Conservation (phyloP, 1,140 invertebrate species). For the Choristoneura fumiferana region DNA sequence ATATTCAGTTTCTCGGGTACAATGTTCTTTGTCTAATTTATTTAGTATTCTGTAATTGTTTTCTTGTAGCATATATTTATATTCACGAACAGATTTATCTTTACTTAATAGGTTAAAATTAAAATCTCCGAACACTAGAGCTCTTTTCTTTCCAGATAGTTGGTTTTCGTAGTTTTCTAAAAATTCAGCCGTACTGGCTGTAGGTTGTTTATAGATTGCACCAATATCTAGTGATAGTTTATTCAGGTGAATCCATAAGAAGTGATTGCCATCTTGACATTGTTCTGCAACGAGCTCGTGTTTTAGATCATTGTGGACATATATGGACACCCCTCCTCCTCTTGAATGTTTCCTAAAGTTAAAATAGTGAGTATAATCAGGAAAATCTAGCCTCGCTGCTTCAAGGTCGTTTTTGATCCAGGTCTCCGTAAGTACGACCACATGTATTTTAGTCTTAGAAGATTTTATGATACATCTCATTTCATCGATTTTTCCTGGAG, state of each 20-base stretch:
- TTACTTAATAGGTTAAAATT: not conserved
- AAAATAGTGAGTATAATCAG: slow-evolving; percentile 24
- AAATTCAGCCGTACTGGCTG: not conserved
- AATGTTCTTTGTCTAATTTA: not conserved
- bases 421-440: slow-evolving; percentile 25
- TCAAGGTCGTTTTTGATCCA: slow-evolving; percentile 23
- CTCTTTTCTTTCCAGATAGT: not conserved
- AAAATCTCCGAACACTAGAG: not conserved
- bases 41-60: not conserved
- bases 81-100: not conserved
- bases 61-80: not conserved
- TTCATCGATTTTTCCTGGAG: not conserved
- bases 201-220: not conserved
- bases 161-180: not conserved
- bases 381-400: slow-evolving; percentile 8
- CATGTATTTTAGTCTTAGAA: slow-evolving; percentile 11
- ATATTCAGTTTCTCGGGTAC: not conserved
- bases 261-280: not conserved
- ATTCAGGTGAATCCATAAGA: not conserved
- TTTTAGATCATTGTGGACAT: slow-evolving; percentile 23
- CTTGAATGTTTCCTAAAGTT: slow-evolving; percentile 19
- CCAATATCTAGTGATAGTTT: not conserved
- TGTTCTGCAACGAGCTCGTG: slow-evolving; percentile 2
- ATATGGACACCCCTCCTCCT: slow-evolving; percentile 27
- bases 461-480: slow-evolving; percentile 25